Evolutionary conservation across 2,888 invertebrate species (phyloP).

Genomic region (Lycocerus yunnanus): DNA sequence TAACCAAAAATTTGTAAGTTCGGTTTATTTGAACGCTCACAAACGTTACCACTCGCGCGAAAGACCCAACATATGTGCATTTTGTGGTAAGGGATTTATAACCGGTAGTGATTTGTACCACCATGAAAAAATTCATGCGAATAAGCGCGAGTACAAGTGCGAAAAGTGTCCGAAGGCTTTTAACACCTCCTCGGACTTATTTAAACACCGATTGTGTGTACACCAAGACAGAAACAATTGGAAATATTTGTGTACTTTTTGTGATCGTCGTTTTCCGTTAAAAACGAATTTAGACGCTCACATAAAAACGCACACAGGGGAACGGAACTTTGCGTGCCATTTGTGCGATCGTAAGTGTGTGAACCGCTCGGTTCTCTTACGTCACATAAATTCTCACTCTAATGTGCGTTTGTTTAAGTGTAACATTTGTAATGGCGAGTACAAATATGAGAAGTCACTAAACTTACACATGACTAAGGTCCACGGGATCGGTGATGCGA

Average conservation of each 20-base stretch:
- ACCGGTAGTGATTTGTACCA: slow-evolving; percentile 50
- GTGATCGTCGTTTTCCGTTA: slow-evolving; percentile 45
- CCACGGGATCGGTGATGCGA: slow-evolving; percentile 54
- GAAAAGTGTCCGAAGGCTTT: slow-evolving; percentile 49
- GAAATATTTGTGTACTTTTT: slow-evolving; percentile 48
- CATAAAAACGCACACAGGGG: slow-evolving; percentile 48
- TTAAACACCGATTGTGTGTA: slow-evolving; percentile 50
- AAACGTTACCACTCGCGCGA: slow-evolving; percentile 45
- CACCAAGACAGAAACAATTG: slow-evolving; percentile 46
- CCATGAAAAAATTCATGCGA: slow-evolving; percentile 51
- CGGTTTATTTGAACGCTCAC: slow-evolving; percentile 48
- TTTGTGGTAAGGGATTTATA: slow-evolving; percentile 56
- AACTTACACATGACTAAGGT: slow-evolving; percentile 60
- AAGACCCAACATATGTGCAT: slow-evolving; percentile 47
- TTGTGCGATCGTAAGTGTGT: slow-evolving; percentile 47
- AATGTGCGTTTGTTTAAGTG: slow-evolving; percentile 50
- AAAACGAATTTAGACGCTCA: slow-evolving; percentile 49
- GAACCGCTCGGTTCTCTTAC: slow-evolving; percentile 43
- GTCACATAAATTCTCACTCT: slow-evolving; percentile 48
- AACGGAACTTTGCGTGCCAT: slow-evolving; percentile 48
- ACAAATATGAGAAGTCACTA: slow-evolving; percentile 58
- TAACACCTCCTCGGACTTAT: slow-evolving; percentile 49
- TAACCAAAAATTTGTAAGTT: slow-evolving; percentile 46
- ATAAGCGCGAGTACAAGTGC: slow-evolving; percentile 48
- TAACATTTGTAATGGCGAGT: slow-evolving; percentile 59